Evolutionary conservation across 2,888 invertebrate genomes (phyloP), one percentile per base, ranked within the genome.

Genomic region (Orchestes rusci): DNA sequence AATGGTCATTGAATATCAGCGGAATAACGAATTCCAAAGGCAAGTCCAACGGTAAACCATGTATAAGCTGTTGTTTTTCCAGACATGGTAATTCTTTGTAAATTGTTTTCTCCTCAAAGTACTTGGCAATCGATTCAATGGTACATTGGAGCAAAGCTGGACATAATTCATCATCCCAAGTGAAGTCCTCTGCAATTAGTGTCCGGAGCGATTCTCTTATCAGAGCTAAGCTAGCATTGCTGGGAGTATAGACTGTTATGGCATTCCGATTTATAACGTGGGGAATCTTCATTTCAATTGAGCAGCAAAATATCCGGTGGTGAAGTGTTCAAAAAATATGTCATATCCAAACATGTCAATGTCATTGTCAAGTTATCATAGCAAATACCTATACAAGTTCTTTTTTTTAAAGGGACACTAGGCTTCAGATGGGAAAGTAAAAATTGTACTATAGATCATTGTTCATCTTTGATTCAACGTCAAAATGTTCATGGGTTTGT

Each of bases 1-100:
- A 82, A 61, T 74, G 72, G 57, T 81, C 80, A 52, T 79, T 72
- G 61, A 70, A 68, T 28, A 79, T 75, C 12, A 69, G 54, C 2
- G 73, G 75, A 3, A 79, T 73, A 29, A 73, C 72, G 44, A 70
- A 62, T 46, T 73, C 73, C 28, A 82, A 66, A 2, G 77, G 76
- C 43, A 82, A 70, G 59, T 75, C 70, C 2, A 72, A 70, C 2
- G 80, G 74, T 51, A 76, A 69, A 43, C 77, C 65, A 65, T 81
- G 80, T 62, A 80, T 70, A 2, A 82, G 64, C 42, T 72, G 67
- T 53, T 77, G 73, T 20, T 72, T 62, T 56, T 82, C 80, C 48
- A 71, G 71, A 53, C 73, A 73, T 8, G 79, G 70, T 23, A 82
- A 65, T 42, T 64, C 66, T 10, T 73, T 59, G 1, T 80, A 64